A percentile compares a stretch with the other conserved stretches of the same genome.
Conservation (phyloP, 2,113 vertebrate genomes). For the Cyphomyrus plagiostoma region DNA sequence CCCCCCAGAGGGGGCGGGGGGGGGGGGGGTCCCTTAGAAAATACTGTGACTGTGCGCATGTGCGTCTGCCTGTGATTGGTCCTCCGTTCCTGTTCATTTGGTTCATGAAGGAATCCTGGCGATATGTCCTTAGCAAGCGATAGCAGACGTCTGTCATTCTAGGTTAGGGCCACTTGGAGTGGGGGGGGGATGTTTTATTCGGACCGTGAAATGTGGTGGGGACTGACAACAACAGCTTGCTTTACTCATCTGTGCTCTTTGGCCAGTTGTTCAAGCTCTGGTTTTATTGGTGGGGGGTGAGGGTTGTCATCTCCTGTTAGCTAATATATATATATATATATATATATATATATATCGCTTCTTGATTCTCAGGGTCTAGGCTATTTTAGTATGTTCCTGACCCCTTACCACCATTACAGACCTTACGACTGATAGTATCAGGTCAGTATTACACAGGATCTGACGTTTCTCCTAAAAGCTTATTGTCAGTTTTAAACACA, state of each 20-base stretch:
- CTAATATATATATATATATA: constrained; percentile 18
- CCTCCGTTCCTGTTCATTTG: not conserved
- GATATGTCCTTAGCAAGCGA: not conserved
- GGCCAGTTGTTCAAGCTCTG: constrained; percentile 17
- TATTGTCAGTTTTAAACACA: not conserved
- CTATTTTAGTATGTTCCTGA: not conserved
- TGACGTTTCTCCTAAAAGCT: not conserved
- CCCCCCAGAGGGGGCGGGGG: constrained; percentile 2
- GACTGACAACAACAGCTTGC: constrained; percentile 21
- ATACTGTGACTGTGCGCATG: constrained; percentile 52
- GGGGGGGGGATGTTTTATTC: not conserved
- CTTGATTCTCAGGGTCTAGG: not conserved
- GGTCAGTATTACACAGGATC: not conserved
- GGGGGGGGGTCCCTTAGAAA: constrained; percentile 55
- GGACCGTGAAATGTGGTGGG: not conserved
- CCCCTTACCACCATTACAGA: not conserved
- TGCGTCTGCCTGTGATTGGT: not conserved
- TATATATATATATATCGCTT: not conserved
- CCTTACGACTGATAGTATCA: not conserved
- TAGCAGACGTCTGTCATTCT: not conserved
- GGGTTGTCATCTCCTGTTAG: constrained; percentile 19
- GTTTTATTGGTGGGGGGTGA: constrained; percentile 22
- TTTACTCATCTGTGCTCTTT: constrained; percentile 18
- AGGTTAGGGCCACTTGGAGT: not conserved
- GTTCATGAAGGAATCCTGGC: not conserved